phyloP scores from a whole-genome alignment of 1,140 invertebrate species.

The Drosophila serrata region DNA sequence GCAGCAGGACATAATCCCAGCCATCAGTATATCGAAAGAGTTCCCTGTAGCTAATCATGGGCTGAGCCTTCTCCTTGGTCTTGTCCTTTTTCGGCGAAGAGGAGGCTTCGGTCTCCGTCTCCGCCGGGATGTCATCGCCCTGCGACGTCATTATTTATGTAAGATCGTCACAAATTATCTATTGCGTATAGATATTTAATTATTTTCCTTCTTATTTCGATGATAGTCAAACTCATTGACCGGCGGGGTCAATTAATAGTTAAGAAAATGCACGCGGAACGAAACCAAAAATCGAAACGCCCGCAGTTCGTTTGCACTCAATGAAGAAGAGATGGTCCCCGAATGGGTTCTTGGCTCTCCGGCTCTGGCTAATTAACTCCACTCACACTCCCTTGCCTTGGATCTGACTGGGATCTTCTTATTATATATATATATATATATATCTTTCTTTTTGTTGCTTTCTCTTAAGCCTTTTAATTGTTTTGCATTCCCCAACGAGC shows the following conservation, averaged over 20 bases:
- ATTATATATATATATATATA: neutral
- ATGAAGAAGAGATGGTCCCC: neutral
- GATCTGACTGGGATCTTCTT: slow-evolving; percentile 25
- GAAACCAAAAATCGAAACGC: slow-evolving; percentile 44
- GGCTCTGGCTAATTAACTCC: slow-evolving; percentile 45
- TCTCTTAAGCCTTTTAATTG: slow-evolving; percentile 35
- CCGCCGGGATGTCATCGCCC: slow-evolving; percentile 21
- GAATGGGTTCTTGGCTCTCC: slow-evolving; percentile 24
- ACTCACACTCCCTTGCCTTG: slow-evolving; percentile 10
- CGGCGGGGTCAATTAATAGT: slow-evolving; percentile 79
- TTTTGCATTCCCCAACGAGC: slow-evolving; percentile 37
- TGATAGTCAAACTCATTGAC: slow-evolving; percentile 56
- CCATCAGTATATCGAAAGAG: slow-evolving; percentile 87
- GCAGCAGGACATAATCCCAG: slow-evolving; percentile 79
- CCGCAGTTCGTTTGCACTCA: slow-evolving; percentile 36
- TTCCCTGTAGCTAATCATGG: slow-evolving; percentile 58
- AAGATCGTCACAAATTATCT: slow-evolving; percentile 36
- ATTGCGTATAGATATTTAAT: slow-evolving; percentile 38
- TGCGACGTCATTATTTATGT: slow-evolving; percentile 21
- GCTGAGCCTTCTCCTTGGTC: slow-evolving; percentile 45
- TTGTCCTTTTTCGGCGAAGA: slow-evolving; percentile 9
- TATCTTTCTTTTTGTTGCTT: too few relatives aligned
- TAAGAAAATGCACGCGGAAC: slow-evolving; percentile 38
- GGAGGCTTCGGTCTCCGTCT: slow-evolving; percentile 3
- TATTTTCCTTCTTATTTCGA: slow-evolving; percentile 1